These are phyloP conservation scores for Oligia latruncula DNA, from an alignment of 2,888 invertebrate species.

Conservation along the genomic window DNA sequence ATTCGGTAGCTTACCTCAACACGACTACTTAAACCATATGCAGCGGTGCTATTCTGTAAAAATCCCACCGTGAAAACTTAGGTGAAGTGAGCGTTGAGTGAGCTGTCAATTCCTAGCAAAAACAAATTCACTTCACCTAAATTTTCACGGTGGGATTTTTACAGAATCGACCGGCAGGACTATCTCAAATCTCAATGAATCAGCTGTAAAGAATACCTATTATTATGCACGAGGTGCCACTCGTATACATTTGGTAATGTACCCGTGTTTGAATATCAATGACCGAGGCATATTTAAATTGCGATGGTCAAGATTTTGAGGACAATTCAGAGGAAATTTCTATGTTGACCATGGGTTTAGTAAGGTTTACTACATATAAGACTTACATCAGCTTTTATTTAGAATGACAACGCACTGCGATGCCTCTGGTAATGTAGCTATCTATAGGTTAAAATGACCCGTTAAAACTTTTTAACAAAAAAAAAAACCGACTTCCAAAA, in stretches of 20 bases:
- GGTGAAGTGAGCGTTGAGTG: no score
- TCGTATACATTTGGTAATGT: conserved; percentile 56
- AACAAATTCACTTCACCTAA: no score
- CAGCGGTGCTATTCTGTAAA: no score
- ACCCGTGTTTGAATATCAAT: conserved; percentile 53
- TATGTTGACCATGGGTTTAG: conserved; percentile 3
- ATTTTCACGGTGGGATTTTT: no score
- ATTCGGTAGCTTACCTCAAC: conserved; percentile 13
- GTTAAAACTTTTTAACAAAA: no score
- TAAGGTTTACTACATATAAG: background rate
- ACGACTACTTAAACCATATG: conserved; percentile 2
- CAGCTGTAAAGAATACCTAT: conserved; percentile 16
- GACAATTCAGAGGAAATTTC: conserved; percentile 25
- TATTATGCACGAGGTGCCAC: conserved; percentile 33
- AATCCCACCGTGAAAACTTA: no score
- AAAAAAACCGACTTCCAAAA: no score
- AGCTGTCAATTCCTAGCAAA: no score
- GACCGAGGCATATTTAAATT: conserved; percentile 11
- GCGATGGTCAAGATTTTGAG: conserved; percentile 57
- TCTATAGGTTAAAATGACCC: no score
- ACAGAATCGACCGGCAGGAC: background rate
- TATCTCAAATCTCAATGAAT: conserved; percentile 36
- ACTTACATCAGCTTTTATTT: background rate
- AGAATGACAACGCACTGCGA: background rate
- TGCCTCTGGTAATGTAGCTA: no score